A percentile compares a stretch with the other conserved stretches of the same genome.
phyloP scores from a whole-genome alignment of 2,797 vertebrate species.

The Atherinosoma microstoma region DNA sequence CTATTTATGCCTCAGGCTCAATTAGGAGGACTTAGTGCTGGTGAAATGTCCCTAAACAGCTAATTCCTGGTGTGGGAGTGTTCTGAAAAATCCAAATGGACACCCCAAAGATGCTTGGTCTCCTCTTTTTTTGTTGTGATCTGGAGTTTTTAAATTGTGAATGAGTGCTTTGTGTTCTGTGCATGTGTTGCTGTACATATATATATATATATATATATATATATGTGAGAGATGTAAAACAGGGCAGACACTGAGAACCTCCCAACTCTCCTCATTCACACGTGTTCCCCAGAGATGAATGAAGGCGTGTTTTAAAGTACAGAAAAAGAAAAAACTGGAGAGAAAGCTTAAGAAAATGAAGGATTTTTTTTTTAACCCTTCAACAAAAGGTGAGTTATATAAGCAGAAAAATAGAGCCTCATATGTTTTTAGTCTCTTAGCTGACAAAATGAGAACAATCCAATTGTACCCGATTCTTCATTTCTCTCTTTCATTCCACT shows the following conservation, averaged over 20 bases:
- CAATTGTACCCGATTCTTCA: slow-evolving; percentile 2
- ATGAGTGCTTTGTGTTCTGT: slow-evolving; percentile 39
- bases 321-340: slow-evolving; percentile 16
- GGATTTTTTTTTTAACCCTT: slow-evolving; percentile 46
- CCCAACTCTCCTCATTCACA: slow-evolving; percentile 66
- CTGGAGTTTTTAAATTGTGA: slow-evolving; percentile 56
- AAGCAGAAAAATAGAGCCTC: slow-evolving; percentile 26
- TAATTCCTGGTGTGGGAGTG: slow-evolving; percentile 19
- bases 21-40: slow-evolving; percentile 37
- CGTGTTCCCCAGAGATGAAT: slow-evolving; percentile 66
- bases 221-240: slow-evolving; percentile 49
- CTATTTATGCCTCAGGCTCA: slow-evolving; percentile 57
- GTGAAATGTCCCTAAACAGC: slow-evolving; percentile 38
- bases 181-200: slow-evolving; percentile 4
- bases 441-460: slow-evolving; percentile 31
- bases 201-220: too few species aligned
- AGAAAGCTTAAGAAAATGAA: slow-evolving; percentile 28
- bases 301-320: slow-evolving; percentile 61
- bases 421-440: slow-evolving; percentile 24
- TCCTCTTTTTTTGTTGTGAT: slow-evolving; percentile 26
- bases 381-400: slow-evolving; percentile 27
- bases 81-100: slow-evolving; percentile 39
- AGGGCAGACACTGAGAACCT: slow-evolving; percentile 65
- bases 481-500: slow-evolving; percentile 18
- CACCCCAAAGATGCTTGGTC: slow-evolving; percentile 10